Conservation (phyloP, 2,113 vertebrate genomes). For the Hypocryptadius cinnamomeus region DNA sequence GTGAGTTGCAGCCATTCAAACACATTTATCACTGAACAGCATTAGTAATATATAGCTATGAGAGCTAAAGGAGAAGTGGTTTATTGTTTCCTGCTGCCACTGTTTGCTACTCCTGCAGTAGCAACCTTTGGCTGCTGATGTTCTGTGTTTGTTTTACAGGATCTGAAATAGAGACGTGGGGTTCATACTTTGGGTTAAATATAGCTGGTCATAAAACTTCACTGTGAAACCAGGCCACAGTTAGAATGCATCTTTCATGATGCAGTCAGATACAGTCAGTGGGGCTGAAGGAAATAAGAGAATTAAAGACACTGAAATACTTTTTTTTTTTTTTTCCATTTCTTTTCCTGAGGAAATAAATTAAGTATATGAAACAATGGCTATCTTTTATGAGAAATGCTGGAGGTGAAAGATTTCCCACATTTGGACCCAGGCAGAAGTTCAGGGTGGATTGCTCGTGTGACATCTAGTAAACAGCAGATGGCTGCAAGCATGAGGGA, state of each 20-base stretch:
- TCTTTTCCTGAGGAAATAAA: neutral
- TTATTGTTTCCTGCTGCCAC: neutral
- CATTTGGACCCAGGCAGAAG: neutral
- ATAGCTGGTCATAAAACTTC: neutral
- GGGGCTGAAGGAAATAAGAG: neutral
- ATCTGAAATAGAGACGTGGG: neutral
- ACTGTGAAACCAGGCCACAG: neutral
- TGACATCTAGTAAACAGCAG: neutral
- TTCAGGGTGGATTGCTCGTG: neutral
- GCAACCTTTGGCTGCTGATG: neutral
- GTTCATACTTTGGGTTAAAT: neutral
- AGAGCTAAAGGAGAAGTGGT: neutral
- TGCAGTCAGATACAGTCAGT: neutral
- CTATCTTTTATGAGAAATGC: neutral
- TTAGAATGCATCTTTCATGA: neutral
- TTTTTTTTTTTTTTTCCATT: neutral
- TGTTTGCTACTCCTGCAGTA: neutral
- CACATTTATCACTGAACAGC: neutral
- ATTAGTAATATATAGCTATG: neutral
- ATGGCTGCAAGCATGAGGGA: neutral
- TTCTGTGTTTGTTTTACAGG: neutral
- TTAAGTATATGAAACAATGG: neutral
- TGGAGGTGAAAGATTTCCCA: neutral
- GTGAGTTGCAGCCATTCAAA: neutral
- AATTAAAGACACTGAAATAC: neutral